Percentiles rank a stretch among this genome's conserved stretches.
Evolutionary conservation across 2,888 invertebrate species (phyloP).

Genomic region (Plagiodera versicolora): DNA sequence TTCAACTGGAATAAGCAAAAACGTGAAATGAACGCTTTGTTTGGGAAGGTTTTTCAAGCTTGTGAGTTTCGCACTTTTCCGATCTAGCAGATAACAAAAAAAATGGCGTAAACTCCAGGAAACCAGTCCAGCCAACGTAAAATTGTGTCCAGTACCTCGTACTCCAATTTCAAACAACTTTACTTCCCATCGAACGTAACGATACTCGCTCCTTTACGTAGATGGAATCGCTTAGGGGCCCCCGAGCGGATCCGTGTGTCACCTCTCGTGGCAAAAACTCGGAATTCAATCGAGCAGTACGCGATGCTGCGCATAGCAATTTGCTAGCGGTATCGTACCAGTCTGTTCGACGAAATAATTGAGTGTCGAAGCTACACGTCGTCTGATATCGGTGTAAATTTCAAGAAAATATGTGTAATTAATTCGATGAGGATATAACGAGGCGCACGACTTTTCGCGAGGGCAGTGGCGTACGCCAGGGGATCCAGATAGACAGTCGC

Average conservation of each 20-base stretch:
- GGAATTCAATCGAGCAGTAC: background rate
- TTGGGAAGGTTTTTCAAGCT: too few species aligned
- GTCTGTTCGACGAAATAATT: constrained; percentile 11
- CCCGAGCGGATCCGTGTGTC: background rate
- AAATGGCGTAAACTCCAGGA: too few species aligned
- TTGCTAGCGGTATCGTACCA: background rate
- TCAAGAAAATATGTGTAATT: constrained; percentile 33
- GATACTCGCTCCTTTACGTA: background rate
- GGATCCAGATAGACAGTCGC: too few species aligned
- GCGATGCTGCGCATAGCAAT: constrained; percentile 1
- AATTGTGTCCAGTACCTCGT: too few species aligned
- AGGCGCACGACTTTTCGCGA: constrained; percentile 47
- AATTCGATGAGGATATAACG: constrained; percentile 43
- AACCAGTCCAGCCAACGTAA: too few species aligned
- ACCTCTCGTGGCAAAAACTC: background rate
- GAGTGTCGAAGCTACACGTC: constrained; percentile 1
- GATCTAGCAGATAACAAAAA: too few species aligned
- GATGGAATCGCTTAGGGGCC: background rate
- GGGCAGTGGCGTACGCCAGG: constrained; percentile 5
- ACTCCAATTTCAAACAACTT: too few species aligned
- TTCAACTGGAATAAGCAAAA: too few species aligned
- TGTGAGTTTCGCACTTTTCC: too few species aligned
- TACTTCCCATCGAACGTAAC: too few species aligned
- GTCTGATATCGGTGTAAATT: constrained; percentile 21
- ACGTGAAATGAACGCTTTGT: too few species aligned